Conservation (phyloP, 1,140 invertebrate genomes). For the Heliconius eleuchia region DNA sequence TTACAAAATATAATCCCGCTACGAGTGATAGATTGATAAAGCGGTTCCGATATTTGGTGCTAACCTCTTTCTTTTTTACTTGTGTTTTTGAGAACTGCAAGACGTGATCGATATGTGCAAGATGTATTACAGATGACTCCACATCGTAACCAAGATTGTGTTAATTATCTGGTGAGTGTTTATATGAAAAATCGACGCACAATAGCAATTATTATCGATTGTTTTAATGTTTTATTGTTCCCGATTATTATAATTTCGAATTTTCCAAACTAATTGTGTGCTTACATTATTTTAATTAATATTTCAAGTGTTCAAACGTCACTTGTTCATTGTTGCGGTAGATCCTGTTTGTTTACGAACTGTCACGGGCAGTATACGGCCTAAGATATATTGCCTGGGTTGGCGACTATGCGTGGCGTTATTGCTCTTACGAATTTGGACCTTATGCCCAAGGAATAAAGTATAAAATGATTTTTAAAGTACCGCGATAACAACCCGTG, state of each 20-base stretch:
- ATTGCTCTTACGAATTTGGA: slow-evolving; percentile 45
- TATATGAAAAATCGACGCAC: slow-evolving; percentile 16
- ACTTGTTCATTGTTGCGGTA: slow-evolving; percentile 73
- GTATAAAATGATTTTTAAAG: slow-evolving; percentile 40
- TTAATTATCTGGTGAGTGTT: slow-evolving; percentile 71
- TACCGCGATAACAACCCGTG: slow-evolving; percentile 72
- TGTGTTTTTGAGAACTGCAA: slow-evolving; percentile 80
- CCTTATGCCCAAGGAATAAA: slow-evolving; percentile 45
- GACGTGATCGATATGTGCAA: slow-evolving; percentile 80
- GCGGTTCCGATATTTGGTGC: slow-evolving; percentile 65
- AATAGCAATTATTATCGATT: slow-evolving; percentile 17
- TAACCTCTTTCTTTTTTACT: slow-evolving; percentile 75
- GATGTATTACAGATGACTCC: slow-evolving; percentile 78
- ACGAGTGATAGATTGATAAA: slow-evolving; percentile 58
- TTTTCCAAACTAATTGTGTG: slow-evolving; percentile 14
- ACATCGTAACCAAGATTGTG: slow-evolving; percentile 53
- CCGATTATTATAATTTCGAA: slow-evolving; percentile 12
- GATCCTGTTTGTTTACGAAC: slow-evolving; percentile 81
- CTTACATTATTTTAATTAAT: not conserved
- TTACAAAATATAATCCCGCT: slow-evolving; percentile 50
- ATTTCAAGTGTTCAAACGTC: slow-evolving; percentile 28
- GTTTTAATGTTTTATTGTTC: slow-evolving; percentile 25
- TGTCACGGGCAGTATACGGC: slow-evolving; percentile 80
- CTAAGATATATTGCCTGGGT: slow-evolving; percentile 81
- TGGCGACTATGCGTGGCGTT: slow-evolving; percentile 78